Base-by-base conservation (phyloP, 2,113 vertebrate species). In the Columbina picui region DNA sequence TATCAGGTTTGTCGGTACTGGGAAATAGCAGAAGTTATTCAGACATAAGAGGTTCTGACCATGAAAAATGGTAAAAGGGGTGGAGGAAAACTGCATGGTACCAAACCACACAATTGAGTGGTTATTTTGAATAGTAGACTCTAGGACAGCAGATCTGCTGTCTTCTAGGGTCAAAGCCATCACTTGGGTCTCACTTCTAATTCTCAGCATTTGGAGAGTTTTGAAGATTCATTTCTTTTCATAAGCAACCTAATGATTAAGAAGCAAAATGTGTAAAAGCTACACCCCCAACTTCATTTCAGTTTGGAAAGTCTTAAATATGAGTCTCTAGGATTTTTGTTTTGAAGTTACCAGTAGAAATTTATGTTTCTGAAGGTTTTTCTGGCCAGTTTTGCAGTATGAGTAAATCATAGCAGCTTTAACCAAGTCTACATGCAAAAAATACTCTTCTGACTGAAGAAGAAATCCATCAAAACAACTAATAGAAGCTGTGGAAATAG, bases 101-200 rank as follows among this genome's bases (percentile, higher is more conserved):
- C 18, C 4, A 2, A 15, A 29, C 18, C 3, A 1, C 3, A 0
- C 5, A 64, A 17, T 2, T 69, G 22, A 65, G 38, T 80, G 3
- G 29, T 34, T 67, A 21, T 81, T 85, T 76, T 60, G 56, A 71
- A 57, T 34, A 22, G 20, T 36, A 71, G 18, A 10, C 26, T 74
- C 16, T 56, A 70, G 18, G 21, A 76, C 5, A 69, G 19, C 26
- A 84, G 10, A 17, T 63, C 41, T 39, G 5, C 5, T 87, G 18
- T 52, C 15, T 77, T 77, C n/a, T 19, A 71, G 21, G 8, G 10
- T 61, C 29, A 69, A 73, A 94, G 50, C 2, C 14, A 84, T 17
- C 8, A 45, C 27, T 43, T 23, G 3, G 2, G 7, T 59, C 15
- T 50, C 6, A 1, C 12, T 56, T 79, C 73, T 77, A 3, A 50